phyloP scores from a whole-genome alignment of 2,888 invertebrate genomes.

The Xestia rhomboidea region DNA sequence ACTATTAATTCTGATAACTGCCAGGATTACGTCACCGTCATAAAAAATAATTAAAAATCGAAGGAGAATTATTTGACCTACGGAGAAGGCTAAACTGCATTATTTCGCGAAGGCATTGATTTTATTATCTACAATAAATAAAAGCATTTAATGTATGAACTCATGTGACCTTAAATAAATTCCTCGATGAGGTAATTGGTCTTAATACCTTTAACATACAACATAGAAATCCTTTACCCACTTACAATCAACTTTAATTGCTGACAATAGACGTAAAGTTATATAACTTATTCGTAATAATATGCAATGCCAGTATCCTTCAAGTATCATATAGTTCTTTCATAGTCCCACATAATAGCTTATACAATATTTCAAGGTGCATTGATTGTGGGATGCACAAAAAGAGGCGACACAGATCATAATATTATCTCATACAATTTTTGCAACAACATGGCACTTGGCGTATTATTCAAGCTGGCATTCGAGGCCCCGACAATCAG shows the following conservation, averaged over 20 bases:
- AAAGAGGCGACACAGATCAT: constrained; percentile 45
- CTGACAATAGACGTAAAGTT: constrained; percentile 49
- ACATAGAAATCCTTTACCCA: constrained; percentile 39
- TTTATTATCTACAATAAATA: constrained; percentile 33
- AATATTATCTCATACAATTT: constrained; percentile 32
- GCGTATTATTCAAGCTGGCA: constrained; percentile 45
- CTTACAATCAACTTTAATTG: constrained; percentile 49
- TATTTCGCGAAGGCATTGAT: constrained; percentile 32
- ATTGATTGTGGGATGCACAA: constrained; percentile 46
- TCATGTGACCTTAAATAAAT: constrained; percentile 24
- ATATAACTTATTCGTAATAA: constrained; percentile 55
- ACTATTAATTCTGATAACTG: constrained; percentile 20
- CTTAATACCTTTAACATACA: constrained; percentile 18
- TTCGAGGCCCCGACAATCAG: constrained; percentile 60
- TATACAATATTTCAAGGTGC: constrained; percentile 56
- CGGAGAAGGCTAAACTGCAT: constrained; percentile 33
- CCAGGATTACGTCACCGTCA: constrained; percentile 35
- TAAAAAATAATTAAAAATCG: constrained; percentile 33
- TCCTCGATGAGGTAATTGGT: constrained; percentile 41
- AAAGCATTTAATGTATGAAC: constrained; percentile 10
- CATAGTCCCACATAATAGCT: constrained; percentile 36
- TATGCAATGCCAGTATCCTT: constrained; percentile 42
- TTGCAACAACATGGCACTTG: constrained; percentile 28
- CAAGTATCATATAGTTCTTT: constrained; percentile 27
- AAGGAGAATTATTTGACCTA: constrained; percentile 49